phyloP scores from a whole-genome alignment of 2,888 invertebrate genomes.

The Lasioglossum figueresi region DNA sequence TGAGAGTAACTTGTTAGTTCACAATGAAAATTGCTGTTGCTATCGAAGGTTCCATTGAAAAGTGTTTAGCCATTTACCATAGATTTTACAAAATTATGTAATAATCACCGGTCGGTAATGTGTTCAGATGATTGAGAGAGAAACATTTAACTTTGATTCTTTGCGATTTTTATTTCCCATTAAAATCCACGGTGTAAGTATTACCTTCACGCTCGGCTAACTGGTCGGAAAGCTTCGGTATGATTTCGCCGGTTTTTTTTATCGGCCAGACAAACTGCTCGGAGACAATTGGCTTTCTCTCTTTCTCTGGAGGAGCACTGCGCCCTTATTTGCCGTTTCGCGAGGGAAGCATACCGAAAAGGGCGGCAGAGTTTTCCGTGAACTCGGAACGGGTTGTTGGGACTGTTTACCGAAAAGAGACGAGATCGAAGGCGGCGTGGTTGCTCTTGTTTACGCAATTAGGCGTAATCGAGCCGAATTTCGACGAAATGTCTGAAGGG shows the following conservation, averaged over 20 bases:
- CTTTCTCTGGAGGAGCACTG: background rate
- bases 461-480: slow-evolving; percentile 36
- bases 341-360: slow-evolving; percentile 2
- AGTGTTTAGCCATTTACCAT: no score
- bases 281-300: background rate
- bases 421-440: background rate
- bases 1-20: no score
- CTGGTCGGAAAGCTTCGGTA: background rate
- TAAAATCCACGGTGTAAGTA: background rate
- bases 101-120: no score
- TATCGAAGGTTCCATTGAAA: no score
- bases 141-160: no score
- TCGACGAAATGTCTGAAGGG: slow-evolving; percentile 51
- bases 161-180: no score
- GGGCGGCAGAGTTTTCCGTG: background rate
- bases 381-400: slow-evolving; percentile 19
- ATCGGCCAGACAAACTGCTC: background rate
- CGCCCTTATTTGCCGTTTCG: slow-evolving; percentile 22
- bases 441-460: slow-evolving; percentile 33
- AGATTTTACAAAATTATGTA: no score
- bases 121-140: no score
- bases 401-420: slow-evolving; percentile 38
- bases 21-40: no score
- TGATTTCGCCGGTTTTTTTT: background rate
- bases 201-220: background rate